Evolutionary conservation across 2,797 vertebrate species (phyloP).

Genomic region (Syngnathus acus): DNA sequence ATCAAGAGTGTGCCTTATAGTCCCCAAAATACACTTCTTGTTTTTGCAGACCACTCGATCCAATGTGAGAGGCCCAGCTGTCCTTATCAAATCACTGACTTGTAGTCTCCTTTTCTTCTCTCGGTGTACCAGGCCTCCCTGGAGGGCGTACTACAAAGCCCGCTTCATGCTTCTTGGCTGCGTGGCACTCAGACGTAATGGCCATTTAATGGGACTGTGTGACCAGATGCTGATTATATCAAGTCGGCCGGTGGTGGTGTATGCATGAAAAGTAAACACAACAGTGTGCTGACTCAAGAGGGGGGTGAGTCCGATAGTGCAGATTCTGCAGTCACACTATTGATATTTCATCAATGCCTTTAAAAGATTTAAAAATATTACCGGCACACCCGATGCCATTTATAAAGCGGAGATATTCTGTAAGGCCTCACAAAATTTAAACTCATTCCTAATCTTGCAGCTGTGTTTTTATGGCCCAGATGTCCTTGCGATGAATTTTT

Average conservation of each 20-base stretch:
- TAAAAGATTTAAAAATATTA: neutral
- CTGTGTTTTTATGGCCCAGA: neutral
- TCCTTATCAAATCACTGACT: conserved; percentile 52
- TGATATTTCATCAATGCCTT: neutral
- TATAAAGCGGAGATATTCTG: neutral
- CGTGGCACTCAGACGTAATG: conserved; percentile 50
- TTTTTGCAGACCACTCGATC: neutral
- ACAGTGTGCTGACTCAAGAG: conserved; percentile 4
- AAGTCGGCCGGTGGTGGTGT: conserved; percentile 18
- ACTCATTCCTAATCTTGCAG: neutral
- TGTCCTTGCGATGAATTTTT: neutral
- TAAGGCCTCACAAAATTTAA: too few species aligned
- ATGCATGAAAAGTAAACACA: conserved; percentile 17
- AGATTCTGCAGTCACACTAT: neutral
- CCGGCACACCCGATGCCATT: neutral
- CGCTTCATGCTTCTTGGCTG: conserved; percentile 43
- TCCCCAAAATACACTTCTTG: too few species aligned
- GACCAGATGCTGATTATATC: conserved; percentile 53
- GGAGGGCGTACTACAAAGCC: conserved; percentile 51
- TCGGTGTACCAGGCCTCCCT: conserved; percentile 29
- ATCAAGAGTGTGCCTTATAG: too few species aligned
- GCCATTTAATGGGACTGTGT: conserved; percentile 55
- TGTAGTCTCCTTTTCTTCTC: conserved; percentile 54
- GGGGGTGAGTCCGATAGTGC: neutral
- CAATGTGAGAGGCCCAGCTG: neutral